These are phyloP conservation scores for Thumatha senex DNA, from an alignment of 2,888 invertebrate species.

Conservation along the genomic window DNA sequence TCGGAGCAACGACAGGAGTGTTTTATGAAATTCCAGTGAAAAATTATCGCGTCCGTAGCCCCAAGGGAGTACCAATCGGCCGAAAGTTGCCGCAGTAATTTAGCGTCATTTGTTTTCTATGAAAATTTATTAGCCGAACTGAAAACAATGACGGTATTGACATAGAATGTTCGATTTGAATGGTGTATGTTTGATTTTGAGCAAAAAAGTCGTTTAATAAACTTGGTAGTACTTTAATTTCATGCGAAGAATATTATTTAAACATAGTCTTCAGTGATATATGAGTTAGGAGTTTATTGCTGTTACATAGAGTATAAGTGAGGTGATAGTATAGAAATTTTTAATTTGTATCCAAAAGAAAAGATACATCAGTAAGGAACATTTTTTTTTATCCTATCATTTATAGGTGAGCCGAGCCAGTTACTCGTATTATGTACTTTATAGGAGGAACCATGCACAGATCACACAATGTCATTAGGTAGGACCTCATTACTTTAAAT, in stretches of 20 bases:
- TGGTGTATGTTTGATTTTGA: constrained; percentile 49
- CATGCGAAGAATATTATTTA: constrained; percentile 15
- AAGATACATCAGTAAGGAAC: too few species aligned
- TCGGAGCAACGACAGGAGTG: constrained; percentile 62
- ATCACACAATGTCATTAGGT: too few species aligned
- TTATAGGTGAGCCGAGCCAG: too few species aligned
- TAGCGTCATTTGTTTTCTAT: constrained; percentile 71
- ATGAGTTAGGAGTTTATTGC: too few species aligned
- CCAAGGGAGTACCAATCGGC: constrained; percentile 49
- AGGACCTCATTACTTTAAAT: too few species aligned
- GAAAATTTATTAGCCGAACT: constrained; percentile 71
- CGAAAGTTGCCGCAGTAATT: constrained; percentile 59
- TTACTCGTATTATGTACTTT: too few species aligned
- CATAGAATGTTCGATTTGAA: constrained; percentile 51
- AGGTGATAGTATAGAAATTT: too few species aligned
- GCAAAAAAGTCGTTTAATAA: constrained; percentile 32
- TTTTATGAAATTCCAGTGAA: constrained; percentile 73
- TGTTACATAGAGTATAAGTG: too few species aligned
- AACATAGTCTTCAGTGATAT: neutral
- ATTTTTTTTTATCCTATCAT: too few species aligned
- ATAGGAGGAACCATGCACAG: too few species aligned
- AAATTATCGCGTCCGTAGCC: constrained; percentile 54
- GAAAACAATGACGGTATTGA: constrained; percentile 68
- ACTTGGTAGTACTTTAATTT: constrained; percentile 28
- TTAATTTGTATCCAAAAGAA: too few species aligned